These are phyloP conservation scores for Margarornis squamiger DNA, from an alignment of 2,797 vertebrate genomes.

Conservation along the genomic window DNA sequence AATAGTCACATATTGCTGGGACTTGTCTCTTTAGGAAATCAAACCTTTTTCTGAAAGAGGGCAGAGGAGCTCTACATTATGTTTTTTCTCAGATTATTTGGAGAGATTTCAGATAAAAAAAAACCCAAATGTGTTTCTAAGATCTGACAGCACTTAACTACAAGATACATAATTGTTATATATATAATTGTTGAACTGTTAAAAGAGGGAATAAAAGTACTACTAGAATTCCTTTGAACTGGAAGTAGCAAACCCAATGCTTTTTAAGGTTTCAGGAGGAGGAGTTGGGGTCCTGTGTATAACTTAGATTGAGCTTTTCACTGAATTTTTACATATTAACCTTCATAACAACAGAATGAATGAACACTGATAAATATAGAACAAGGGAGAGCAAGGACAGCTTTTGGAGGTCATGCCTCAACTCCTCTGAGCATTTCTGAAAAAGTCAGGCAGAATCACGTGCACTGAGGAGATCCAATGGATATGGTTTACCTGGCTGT, in stretches of 20 bases:
- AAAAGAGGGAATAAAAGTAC: neutral
- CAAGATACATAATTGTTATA: too few species aligned
- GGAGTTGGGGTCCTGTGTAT: rapidly evolving
- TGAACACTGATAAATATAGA: neutral
- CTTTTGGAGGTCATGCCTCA: neutral
- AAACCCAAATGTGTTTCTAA: neutral
- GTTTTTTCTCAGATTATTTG: neutral
- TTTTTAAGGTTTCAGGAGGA: neutral
- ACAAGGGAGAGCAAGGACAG: neutral
- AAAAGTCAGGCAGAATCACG: neutral
- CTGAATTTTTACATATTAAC: neutral
- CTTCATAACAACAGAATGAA: neutral
- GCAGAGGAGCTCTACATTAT: neutral
- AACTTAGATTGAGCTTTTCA: neutral
- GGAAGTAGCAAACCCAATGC: neutral
- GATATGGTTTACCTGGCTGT: neutral
- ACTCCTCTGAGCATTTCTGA: neutral
- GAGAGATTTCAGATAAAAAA: neutral
- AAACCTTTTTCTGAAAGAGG: neutral
- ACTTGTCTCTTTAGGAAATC: neutral
- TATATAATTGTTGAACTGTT: neutral
- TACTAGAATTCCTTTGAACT: neutral
- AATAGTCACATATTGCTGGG: neutral
- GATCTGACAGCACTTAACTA: neutral
- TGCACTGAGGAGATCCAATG: neutral